phyloP scores from a whole-genome alignment of 2,888 invertebrate genomes.

The Boloria euphrosyne region DNA sequence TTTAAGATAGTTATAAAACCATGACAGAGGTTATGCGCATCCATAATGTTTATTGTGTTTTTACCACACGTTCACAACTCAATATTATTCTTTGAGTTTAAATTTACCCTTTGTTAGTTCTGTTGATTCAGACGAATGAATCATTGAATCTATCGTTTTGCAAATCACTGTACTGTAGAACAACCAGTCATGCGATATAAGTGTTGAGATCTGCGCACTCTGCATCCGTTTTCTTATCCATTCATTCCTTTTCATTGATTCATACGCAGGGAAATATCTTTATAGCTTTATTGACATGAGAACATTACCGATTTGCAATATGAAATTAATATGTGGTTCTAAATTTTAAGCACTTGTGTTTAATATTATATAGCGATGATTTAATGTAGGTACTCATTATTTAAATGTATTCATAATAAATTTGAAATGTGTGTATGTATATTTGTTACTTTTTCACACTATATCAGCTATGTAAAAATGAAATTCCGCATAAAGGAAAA shows the following conservation, averaged over 20 bases:
- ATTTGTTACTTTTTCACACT: too few species aligned
- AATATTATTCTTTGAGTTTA: constrained; percentile 41
- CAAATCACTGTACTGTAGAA: constrained; percentile 39
- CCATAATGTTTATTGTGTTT: background rate
- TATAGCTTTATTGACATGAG: background rate
- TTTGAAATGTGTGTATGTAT: too few species aligned
- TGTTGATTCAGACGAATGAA: constrained; percentile 40
- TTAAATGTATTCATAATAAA: too few species aligned
- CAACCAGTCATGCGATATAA: constrained; percentile 39
- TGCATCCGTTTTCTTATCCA: constrained; percentile 32
- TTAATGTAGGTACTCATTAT: too few species aligned
- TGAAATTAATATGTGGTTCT: background rate
- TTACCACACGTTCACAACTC: background rate
- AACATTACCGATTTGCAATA: background rate
- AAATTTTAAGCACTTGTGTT: background rate
- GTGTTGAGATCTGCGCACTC: constrained; percentile 32
- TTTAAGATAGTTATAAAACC: too few species aligned
- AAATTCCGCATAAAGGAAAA: too few species aligned
- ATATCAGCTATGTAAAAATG: too few species aligned
- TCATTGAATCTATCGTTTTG: constrained; percentile 39
- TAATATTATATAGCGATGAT: too few species aligned
- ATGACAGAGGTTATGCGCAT: too few species aligned
- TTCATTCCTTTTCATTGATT: constrained; percentile 34
- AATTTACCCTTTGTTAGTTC: constrained; percentile 37
- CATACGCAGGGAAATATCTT: constrained; percentile 3